These are phyloP conservation scores for Corbicula japonica DNA, from an alignment of 2,888 invertebrate genomes.

Conservation along the genomic window DNA sequence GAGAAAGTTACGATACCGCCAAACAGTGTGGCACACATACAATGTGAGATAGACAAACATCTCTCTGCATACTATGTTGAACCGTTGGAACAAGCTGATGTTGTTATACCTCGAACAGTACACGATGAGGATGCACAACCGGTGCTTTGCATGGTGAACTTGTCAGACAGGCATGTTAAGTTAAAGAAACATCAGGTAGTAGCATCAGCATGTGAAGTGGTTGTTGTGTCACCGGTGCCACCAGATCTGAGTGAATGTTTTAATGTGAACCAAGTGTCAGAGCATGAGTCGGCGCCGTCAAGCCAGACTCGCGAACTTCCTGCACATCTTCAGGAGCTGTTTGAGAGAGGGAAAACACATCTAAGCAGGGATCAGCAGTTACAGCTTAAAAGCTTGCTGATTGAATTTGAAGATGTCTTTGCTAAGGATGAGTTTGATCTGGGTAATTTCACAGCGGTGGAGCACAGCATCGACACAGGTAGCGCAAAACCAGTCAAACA, in stretches of 20 bases:
- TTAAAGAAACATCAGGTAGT: slow-evolving; percentile 1
- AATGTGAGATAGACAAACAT: not conserved
- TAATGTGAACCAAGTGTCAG: too few species aligned
- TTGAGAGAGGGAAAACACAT: slow-evolving; percentile 2
- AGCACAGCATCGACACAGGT: slow-evolving; percentile 9
- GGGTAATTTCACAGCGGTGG: slow-evolving; percentile 33
- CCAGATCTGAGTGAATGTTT: too few species aligned
- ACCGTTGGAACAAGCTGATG: not conserved
- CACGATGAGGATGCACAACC: not conserved
- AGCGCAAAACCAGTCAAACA: slow-evolving; percentile 8
- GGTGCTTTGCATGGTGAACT: slow-evolving; percentile 20
- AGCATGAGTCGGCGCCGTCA: too few species aligned
- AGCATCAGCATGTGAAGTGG: not conserved
- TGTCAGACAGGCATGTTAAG: not conserved
- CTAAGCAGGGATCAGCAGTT: slow-evolving; percentile 11
- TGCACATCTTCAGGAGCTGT: slow-evolving; percentile 34
- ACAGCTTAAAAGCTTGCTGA: slow-evolving; percentile 6
- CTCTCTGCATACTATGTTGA: not conserved
- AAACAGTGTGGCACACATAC: not conserved
- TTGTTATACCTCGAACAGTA: slow-evolving; percentile 16
- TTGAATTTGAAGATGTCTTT: slow-evolving; percentile 49
- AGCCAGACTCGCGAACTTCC: slow-evolving; percentile 20
- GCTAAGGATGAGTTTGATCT: slow-evolving; percentile 47
- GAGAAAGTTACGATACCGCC: slow-evolving; percentile 23
- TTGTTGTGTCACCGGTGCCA: not conserved